These are phyloP conservation scores for Cheirogaleus medius DNA, from an alignment of 2,113 vertebrate species.

Conservation along the genomic window DNA sequence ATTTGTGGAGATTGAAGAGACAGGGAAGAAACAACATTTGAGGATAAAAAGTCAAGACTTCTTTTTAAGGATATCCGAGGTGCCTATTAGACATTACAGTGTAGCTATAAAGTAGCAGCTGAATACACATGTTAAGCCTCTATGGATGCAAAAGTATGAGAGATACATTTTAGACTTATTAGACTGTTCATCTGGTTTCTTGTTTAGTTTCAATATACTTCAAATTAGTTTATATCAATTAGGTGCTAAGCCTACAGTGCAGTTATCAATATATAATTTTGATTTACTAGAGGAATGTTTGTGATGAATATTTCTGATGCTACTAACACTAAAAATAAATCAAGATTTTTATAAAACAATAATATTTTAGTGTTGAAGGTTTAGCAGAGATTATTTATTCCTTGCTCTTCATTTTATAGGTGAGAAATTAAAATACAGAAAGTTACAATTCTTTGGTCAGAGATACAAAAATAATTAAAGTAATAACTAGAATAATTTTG, in stretches of 20 bases:
- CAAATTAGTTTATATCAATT: background rate
- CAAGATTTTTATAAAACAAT: background rate
- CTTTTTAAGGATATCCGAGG: background rate
- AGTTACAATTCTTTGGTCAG: background rate
- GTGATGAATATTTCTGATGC: background rate
- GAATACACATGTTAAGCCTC: background rate
- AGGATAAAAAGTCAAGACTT: background rate
- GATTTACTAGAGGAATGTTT: background rate
- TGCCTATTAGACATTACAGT: background rate
- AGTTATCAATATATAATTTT: background rate
- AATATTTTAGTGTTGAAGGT: background rate
- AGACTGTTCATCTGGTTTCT: background rate
- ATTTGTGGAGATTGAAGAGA: background rate
- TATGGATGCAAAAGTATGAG: background rate
- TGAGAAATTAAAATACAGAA: background rate
- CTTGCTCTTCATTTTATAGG: background rate
- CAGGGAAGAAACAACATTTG: background rate
- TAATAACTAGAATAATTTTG: background rate
- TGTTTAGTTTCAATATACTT: background rate
- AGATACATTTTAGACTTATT: background rate
- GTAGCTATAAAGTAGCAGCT: background rate
- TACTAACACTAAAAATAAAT: background rate
- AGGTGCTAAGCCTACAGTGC: background rate
- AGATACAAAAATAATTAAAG: background rate
- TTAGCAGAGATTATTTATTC: background rate